Evolutionary conservation across 2,113 vertebrate genomes (phyloP), one percentile per base, ranked within the genome.

Genomic region (Neolamprologus ventralis): DNA sequence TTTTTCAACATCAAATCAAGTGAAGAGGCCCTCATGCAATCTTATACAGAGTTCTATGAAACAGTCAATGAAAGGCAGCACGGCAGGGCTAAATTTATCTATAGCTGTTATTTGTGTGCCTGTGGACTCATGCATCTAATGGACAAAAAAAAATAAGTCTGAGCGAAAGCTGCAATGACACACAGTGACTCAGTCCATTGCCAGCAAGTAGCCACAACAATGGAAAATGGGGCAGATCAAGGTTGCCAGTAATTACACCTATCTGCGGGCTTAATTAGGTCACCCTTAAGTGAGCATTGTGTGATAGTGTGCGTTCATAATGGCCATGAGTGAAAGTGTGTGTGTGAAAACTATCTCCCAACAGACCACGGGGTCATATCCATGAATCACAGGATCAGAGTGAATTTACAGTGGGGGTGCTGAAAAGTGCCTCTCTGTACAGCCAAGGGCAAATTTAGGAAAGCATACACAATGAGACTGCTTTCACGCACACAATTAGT

Each of bases 171-270:
- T 75, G 78, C 42, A 84, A 14, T 31, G 78, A 81, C 65, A 63
- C 68, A 57, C 23, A 42, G 84, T 58, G 88, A 85, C 84, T 88
- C 81, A 81, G 84, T 84, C 90, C 82, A 88, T 78, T 84, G 87
- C 85, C 89, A 83, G 89, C 81, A 73, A 91, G 93, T 90, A 87
- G 87, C 90, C 89, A 88, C 53, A 92, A 95, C 94, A 94, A 94
- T 91, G 54, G 88, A 84, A 92, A 91, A 54, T 16, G 87, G 92
- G 92, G 91, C 89, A 89, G 87, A 85, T 93, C 90, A 95, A 95
- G 95, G 94, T 94, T 92, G 88, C 91, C 80, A 90, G 92, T 95
- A 95, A 96, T 95, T 96, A 95, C 90, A 92, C 84, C 82, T 89
- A 90, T 90, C 90, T 93, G 68, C 53, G 33, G 89, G 93, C 92